A percentile compares a stretch with the other conserved stretches of the same genome.
These are phyloP conservation scores for Platyura marginata DNA, from an alignment of 1,140 invertebrate species.

Conservation along the genomic window DNA sequence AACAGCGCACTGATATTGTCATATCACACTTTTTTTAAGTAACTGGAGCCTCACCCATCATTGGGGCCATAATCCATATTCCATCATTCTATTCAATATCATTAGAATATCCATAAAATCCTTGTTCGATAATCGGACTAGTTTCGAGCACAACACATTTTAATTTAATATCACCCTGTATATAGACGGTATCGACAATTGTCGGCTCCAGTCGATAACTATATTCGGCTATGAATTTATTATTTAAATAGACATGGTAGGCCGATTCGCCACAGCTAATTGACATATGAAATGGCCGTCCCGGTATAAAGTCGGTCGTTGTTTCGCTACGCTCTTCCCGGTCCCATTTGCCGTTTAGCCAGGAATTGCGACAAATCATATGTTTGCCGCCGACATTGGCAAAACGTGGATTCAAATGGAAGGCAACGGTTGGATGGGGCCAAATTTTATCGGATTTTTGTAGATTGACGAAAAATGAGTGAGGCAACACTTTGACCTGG, in stretches of 20 bases:
- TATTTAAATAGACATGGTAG: constrained; percentile 27
- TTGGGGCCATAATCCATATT: no score
- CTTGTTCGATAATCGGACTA: no score
- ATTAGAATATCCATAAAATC: no score
- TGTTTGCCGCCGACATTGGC: constrained; percentile 18
- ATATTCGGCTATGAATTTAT: constrained; percentile 24
- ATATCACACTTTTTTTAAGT: no score
- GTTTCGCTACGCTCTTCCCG: constrained; percentile 25
- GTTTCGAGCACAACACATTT: constrained; percentile 18
- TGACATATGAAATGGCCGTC: constrained; percentile 21
- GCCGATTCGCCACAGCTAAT: constrained; percentile 17
- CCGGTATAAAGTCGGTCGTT: constrained; percentile 27
- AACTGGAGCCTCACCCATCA: no score
- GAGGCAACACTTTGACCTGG: constrained; percentile 38
- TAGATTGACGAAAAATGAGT: constrained; percentile 48
- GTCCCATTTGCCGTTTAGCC: constrained; percentile 26
- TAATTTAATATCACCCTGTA: constrained; percentile 27
- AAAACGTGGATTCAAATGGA: constrained; percentile 47
- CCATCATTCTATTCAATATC: no score
- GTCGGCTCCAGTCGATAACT: constrained; percentile 14
- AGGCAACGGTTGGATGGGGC: constrained; percentile 38
- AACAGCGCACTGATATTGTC: no score
- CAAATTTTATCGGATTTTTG: constrained; percentile 38
- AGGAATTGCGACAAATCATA: constrained; percentile 29
- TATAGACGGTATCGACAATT: constrained; percentile 25